Percentiles rank a stretch among this genome's conserved stretches.
phyloP scores from a whole-genome alignment of 2,113 vertebrate species.

The Syrrhaptes paradoxus region DNA sequence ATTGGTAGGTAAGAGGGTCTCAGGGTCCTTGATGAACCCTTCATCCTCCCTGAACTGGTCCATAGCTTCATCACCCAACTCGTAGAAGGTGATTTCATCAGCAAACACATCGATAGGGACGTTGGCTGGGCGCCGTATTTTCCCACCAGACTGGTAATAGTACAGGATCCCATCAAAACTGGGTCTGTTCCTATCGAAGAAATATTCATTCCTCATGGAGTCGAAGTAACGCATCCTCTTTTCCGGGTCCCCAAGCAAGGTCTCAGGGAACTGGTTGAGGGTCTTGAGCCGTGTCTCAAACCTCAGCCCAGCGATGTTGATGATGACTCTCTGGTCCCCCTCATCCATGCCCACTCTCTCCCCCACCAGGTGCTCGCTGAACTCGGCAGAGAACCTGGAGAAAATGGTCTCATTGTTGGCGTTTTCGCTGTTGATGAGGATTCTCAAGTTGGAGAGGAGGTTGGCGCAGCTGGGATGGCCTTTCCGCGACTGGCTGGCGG shows the following conservation, averaged over 20 bases:
- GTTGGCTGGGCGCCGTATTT: constrained; percentile 91
- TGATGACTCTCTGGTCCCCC: constrained; percentile 90
- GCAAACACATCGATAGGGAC: constrained; percentile 93
- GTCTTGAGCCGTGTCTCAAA: constrained; percentile 94
- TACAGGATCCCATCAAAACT: constrained; percentile 98
- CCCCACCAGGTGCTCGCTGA: constrained; percentile 79
- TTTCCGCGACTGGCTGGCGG: constrained; percentile 56
- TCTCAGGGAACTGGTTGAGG: constrained; percentile 91
- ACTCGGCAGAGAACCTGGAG: constrained; percentile 83
- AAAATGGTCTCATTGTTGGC: constrained; percentile 85
- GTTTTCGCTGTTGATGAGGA: constrained; percentile 81
- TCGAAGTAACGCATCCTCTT: constrained; percentile 96
- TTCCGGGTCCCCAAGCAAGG: constrained; percentile 86
- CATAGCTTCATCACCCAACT: constrained; percentile 90
- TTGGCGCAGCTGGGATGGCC: constrained; percentile 78
- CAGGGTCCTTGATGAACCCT: constrained; percentile 92
- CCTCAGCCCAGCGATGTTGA: constrained; percentile 93
- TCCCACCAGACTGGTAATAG: constrained; percentile 95
- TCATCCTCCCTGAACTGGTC: constrained; percentile 96
- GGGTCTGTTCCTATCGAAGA: constrained; percentile 94
- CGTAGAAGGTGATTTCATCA: constrained; percentile 94
- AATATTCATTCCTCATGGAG: constrained; percentile 97
- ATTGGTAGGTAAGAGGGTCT: constrained; percentile 86
- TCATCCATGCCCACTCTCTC: constrained; percentile 83
- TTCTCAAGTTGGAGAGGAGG: constrained; percentile 86